These are phyloP conservation scores for Acrobeloides nanus DNA, from an alignment of 2,888 invertebrate species.

Conservation along the genomic window DNA sequence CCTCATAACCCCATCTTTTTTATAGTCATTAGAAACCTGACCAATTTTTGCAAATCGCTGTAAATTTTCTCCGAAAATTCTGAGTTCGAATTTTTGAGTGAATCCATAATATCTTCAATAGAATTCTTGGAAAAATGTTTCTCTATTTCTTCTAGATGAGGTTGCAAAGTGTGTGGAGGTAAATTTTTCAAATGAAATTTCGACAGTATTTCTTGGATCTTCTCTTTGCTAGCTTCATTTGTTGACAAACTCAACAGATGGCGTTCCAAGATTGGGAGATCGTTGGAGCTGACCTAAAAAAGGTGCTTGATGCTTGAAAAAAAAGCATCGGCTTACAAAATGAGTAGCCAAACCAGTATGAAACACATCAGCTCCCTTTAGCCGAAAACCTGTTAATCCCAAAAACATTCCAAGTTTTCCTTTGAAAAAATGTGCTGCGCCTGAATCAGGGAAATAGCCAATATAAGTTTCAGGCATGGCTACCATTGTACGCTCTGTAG, in stretches of 20 bases:
- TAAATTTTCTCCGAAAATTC: background rate
- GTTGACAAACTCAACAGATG: constrained; percentile 27
- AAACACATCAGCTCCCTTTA: constrained; percentile 72
- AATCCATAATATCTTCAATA: background rate
- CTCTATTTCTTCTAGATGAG: constrained; percentile 25
- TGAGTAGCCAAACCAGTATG: constrained; percentile 89
- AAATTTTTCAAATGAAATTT: constrained; percentile 12
- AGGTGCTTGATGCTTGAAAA: background rate
- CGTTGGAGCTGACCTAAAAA: constrained; percentile 23
- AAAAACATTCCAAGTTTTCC: constrained; percentile 80
- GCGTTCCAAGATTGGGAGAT: constrained; percentile 31
- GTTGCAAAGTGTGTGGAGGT: constrained; percentile 30
- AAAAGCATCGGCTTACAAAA: constrained; percentile 55
- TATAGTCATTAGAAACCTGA: too few relatives aligned
- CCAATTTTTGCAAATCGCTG: too few relatives aligned
- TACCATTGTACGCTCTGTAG: constrained; percentile 85
- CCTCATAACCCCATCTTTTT: too few relatives aligned
- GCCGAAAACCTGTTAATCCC: constrained; percentile 75
- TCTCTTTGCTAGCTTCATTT: constrained; percentile 9
- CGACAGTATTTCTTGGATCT: constrained; percentile 15
- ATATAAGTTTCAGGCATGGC: constrained; percentile 99
- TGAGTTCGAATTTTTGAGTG: background rate
- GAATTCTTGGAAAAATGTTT: constrained; percentile 30
- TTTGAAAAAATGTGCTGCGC: constrained; percentile 77
- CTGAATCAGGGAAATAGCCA: constrained; percentile 89